Base-by-base conservation (phyloP, 2,888 invertebrate species). In the Liposcelis brunnea region DNA sequence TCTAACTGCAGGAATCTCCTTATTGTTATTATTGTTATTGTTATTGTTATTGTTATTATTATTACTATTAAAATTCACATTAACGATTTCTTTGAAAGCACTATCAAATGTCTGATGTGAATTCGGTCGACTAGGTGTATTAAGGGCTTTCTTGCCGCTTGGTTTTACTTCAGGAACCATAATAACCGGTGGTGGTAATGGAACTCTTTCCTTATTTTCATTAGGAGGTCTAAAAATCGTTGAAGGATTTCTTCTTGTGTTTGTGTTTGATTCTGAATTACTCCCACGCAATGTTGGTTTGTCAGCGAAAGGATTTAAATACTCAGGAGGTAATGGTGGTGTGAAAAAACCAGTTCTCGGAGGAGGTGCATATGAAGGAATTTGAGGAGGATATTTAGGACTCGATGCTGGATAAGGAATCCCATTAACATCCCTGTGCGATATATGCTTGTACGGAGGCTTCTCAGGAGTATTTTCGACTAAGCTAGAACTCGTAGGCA, bases 261-360 rank as follows among this genome's bases (percentile, higher is more conserved):
- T 80, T 52, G 69, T 70, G 53, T 45, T 43, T 43, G 64, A 63
- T 36, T 75, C 74, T 31, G 71, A 70, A 54, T 74, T 72, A n/a
- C 74, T 69, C 54, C 81, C 82, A 55, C 86, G 71, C 48, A 87
- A 66, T 40, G 86, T 87, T 44, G 86, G 86, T 62, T 84, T 86
- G 59, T 86, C 84, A n/a, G 84, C 84, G 58, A 86, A 86, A 1
- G 86, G 85, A 65, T 84, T 83, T 49, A 77, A 72, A 59, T 81
- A 83, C 62, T 84, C 84, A 7, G 82, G 83, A 11, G 85, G 86
- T 51, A 86, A 61, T 0, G 85, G 85, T 1, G 86, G 86, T 1
- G 86, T 86, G 62, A 81, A 78, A 61, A 83, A 79, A 16, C 70
- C 67, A 11, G 77, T 71, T 47, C 84, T 66, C 31, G 80, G 80